phyloP scores from a whole-genome alignment of 2,888 invertebrate species.

The Limulus polyphemus region DNA sequence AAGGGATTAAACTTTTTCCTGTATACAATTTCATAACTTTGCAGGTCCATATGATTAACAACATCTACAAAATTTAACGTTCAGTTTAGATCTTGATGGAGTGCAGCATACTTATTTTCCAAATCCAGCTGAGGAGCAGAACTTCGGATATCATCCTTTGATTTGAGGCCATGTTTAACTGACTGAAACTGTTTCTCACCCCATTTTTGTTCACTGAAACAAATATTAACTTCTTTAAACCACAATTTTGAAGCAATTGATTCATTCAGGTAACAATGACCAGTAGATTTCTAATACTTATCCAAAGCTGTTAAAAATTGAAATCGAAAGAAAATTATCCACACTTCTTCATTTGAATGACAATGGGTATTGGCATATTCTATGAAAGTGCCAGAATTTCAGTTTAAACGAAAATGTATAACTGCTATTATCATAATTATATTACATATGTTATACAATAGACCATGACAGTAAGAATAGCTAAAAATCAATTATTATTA shows the following conservation, averaged over 20 bases:
- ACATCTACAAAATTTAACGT: too few species aligned
- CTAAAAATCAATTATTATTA: too few species aligned
- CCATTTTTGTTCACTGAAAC: conserved; percentile 9
- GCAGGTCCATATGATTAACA: too few species aligned
- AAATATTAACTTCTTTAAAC: too few species aligned
- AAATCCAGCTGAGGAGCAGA: conserved; percentile 17
- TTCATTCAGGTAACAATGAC: background rate
- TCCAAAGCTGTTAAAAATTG: background rate
- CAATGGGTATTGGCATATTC: background rate
- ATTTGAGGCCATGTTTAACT: conserved; percentile 21
- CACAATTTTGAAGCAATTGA: too few species aligned
- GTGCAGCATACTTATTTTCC: conserved; percentile 23
- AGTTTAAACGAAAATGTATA: too few species aligned
- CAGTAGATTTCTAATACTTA: background rate
- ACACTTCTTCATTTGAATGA: background rate
- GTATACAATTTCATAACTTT: too few species aligned
- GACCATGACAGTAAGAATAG: too few species aligned
- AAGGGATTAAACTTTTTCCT: too few species aligned
- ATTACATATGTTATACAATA: too few species aligned
- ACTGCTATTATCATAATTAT: too few species aligned
- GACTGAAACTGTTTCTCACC: conserved; percentile 22
- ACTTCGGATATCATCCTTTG: conserved; percentile 14
- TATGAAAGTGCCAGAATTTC: too few species aligned
- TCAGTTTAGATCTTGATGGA: conserved; percentile 6
- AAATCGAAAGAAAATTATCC: background rate